Base-by-base conservation (phyloP, 23 tunicate species). In the Trididemnum clinides region DNA sequence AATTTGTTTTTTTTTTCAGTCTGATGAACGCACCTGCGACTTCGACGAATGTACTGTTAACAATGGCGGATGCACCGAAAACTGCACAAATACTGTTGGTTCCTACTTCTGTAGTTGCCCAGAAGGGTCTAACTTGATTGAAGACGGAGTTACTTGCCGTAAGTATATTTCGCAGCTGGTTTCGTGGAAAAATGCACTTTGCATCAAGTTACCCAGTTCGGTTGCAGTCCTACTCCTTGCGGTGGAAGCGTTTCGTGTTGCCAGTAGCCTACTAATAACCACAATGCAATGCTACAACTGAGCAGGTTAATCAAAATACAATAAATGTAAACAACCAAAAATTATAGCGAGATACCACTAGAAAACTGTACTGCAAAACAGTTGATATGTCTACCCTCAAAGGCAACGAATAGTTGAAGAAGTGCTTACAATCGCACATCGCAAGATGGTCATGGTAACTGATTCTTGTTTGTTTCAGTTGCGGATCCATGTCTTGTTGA, bases 51-150 rank as follows among this genome's bases (percentile, higher is more conserved):
- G 99, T 80, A 54, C 92, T 27, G 30, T 71, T 33, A 84, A 28
- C 19, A 91, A 91, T 77, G 99, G 96, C 20, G 99, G 99, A 20
- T 95, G 99, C 83, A 66, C 86, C 33, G 1, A 76, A 51, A 39
- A 54, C 49, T 95, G 99, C 72, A 80, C 54, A 71, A 95, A 95
- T 82, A 95, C 99, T 1, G 87, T 87, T 38, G 99, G 99, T 4
- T 82, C 87, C 5, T 95, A 36, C 87, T 85, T 54, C 80, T 95
- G 99, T 59, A 34, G 78, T 20, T 95, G 99, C 73, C 92, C 97
- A 0, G 81, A 66, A 57, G 97, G 92, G 35, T 7, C 29, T 0
- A 7, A 59, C 20, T 33, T 88, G 1, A 76, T 54, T 29, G 87
- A 71, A 36, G 92, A 92, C 64, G 86, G 92, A 19, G 35, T 49